Conservation (phyloP, 1,140 invertebrate species). For the Pristionchus pacificus region DNA sequence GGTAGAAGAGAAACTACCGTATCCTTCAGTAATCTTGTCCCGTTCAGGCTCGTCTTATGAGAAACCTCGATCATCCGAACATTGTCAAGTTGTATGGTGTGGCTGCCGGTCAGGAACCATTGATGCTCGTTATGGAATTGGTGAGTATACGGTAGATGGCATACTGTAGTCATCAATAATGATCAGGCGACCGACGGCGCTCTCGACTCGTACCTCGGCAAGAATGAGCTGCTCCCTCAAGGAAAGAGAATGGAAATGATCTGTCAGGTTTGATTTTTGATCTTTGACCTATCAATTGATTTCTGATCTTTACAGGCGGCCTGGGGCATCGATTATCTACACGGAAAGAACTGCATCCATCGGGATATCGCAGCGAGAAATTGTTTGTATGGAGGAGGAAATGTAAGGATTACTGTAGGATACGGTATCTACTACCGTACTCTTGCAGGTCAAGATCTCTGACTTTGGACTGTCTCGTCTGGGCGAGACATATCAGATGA, state of each 20-base stretch:
- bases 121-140: conserved; percentile 98
- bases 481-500: conserved; percentile 71
- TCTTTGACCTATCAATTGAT: background rate
- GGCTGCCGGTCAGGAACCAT: conserved; percentile 92
- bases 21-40: conserved; percentile 65
- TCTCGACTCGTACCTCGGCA: conserved; percentile 1
- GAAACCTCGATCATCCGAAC: conserved; percentile 96
- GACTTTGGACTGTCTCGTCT: conserved; percentile 90
- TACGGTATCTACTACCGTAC: background rate
- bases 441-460: conserved; percentile 65
- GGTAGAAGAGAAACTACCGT: conserved; percentile 68
- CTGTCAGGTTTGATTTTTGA: background rate
- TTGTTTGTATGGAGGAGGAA: conserved; percentile 78
- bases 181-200: background rate
- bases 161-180: conserved; percentile 1
- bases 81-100: conserved; percentile 97
- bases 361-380: conserved; percentile 91
- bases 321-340: conserved; percentile 90
- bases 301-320: conserved; percentile 69
- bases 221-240: background rate
- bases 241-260: background rate
- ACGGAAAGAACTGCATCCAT: conserved; percentile 90
- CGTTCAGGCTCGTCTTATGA: conserved; percentile 82
- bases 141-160: conserved; percentile 62
- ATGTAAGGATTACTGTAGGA: background rate